phyloP scores from a whole-genome alignment of 2,797 vertebrate genomes.

The Hozukius guyotensis region DNA sequence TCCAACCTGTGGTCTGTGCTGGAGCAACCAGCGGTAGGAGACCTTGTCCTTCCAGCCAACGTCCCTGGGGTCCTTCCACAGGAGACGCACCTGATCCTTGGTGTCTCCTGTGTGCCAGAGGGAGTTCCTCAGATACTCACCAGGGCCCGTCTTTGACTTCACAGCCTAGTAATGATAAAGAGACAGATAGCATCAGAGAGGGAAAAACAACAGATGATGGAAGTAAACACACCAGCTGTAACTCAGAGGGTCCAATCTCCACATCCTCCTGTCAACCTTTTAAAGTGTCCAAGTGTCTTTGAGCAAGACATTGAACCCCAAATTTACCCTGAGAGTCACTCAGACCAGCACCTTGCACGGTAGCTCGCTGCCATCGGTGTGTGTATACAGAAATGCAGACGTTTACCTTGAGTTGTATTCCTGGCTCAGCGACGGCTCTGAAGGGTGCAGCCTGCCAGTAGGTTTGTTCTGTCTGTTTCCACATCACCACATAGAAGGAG shows the following conservation, averaged over 20 bases:
- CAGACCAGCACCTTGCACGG: neutral
- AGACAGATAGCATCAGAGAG: neutral
- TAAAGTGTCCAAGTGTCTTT: neutral
- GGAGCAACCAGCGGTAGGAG: slow-evolving; percentile 98
- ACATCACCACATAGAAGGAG: slow-evolving; percentile 99
- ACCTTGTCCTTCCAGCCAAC: slow-evolving; percentile 99
- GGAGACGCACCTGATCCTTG: slow-evolving; percentile 90
- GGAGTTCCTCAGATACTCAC: slow-evolving; percentile 96
- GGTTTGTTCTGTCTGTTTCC: slow-evolving; percentile 99
- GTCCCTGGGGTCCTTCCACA: slow-evolving; percentile 98
- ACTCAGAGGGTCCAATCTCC: neutral
- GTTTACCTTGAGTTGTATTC: slow-evolving; percentile 97
- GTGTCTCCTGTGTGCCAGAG: slow-evolving; percentile 99
- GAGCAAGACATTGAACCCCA: too few relatives aligned
- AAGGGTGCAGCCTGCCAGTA: slow-evolving; percentile 99
- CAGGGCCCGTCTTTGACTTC: slow-evolving; percentile 96
- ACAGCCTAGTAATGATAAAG: slow-evolving; percentile 87
- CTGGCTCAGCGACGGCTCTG: slow-evolving; percentile 95
- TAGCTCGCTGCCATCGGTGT: neutral
- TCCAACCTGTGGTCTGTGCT: slow-evolving; percentile 96
- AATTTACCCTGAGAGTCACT: neutral
- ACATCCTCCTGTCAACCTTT: neutral
- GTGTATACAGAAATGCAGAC: neutral
- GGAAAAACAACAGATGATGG: neutral
- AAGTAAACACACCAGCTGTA: neutral